Conservation (phyloP, 1,140 invertebrate species). For the Tetragonula clypearis region DNA sequence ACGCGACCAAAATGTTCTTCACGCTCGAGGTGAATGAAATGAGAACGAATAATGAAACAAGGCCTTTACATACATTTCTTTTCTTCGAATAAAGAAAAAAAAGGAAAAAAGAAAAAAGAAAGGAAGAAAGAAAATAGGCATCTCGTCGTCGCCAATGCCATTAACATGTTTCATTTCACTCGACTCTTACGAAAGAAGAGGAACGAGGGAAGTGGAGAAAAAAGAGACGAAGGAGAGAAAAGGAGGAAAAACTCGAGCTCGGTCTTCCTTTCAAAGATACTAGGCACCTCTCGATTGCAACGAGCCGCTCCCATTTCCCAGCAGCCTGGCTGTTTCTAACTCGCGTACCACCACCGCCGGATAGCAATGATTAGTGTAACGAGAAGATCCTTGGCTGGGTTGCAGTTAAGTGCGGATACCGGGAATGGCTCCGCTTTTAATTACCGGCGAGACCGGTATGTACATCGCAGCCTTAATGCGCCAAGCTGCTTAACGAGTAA, state of each 20-base stretch:
- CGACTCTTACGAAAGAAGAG: slow-evolving; percentile 7
- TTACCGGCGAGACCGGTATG: slow-evolving; percentile 55
- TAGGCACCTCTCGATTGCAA: neutral
- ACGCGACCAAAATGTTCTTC: neutral
- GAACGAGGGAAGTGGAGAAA: neutral
- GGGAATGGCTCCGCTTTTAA: slow-evolving; percentile 65
- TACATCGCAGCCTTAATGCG: slow-evolving; percentile 58
- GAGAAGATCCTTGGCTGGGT: slow-evolving; percentile 50
- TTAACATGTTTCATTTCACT: slow-evolving; percentile 49
- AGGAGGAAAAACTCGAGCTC: neutral
- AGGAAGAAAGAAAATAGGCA: too few species aligned
- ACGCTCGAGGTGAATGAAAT: neutral
- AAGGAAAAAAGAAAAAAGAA: too few species aligned
- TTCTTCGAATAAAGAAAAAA: too few species aligned
- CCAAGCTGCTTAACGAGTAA: slow-evolving; percentile 60
- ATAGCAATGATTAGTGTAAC: slow-evolving; percentile 68
- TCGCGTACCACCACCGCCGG: slow-evolving; percentile 9
- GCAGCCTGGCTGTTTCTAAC: slow-evolving; percentile 21
- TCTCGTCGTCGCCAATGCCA: slow-evolving; percentile 36
- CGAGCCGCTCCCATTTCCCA: slow-evolving; percentile 15
- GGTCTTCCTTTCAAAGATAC: slow-evolving; percentile 24
- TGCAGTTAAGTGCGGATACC: slow-evolving; percentile 59
- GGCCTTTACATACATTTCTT: neutral
- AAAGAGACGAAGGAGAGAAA: neutral
- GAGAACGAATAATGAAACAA: slow-evolving; percentile 5